Percentiles rank a stretch among this genome's conserved stretches.
phyloP scores from a whole-genome alignment of 2,797 vertebrate genomes.

The Notamacropus eugenii region DNA sequence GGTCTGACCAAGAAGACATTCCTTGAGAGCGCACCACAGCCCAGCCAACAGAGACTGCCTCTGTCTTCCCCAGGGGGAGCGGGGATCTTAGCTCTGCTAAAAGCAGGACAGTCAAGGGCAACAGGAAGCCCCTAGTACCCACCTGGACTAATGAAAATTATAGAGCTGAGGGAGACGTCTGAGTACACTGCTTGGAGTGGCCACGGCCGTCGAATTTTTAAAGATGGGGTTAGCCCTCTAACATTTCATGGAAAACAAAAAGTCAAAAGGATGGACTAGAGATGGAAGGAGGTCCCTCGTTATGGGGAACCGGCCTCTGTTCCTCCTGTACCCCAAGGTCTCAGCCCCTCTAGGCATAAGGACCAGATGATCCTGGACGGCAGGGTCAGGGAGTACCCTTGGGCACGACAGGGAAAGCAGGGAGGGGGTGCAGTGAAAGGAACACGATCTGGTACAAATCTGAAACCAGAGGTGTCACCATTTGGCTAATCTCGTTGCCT shows the following conservation, averaged over 20 bases:
- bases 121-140: constrained; percentile 53
- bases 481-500: neutral
- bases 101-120: constrained; percentile 34
- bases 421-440: neutral
- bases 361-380: neutral
- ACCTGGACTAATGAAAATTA: constrained; percentile 77
- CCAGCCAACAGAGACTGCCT: constrained; percentile 58
- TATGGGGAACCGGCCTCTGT: neutral
- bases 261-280: constrained; percentile 52
- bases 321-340: neutral
- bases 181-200: constrained; percentile 72
- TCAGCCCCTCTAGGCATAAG: neutral
- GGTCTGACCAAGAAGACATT: constrained; percentile 8
- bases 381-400: neutral
- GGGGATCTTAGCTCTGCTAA: constrained; percentile 36
- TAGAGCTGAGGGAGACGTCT: constrained; percentile 79
- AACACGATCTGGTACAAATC: neutral
- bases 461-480: neutral
- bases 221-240: constrained; percentile 68
- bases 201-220: constrained; percentile 65
- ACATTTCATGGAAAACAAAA: constrained; percentile 72
- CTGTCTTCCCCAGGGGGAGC: constrained; percentile 5
- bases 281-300: neutral
- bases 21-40: constrained; percentile 63
- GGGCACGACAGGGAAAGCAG: neutral